A percentile compares a stretch with the other conserved stretches of the same genome.
Evolutionary conservation across 2,797 vertebrate genomes (phyloP).

Genomic region (Hypotaenidia philippensis): DNA sequence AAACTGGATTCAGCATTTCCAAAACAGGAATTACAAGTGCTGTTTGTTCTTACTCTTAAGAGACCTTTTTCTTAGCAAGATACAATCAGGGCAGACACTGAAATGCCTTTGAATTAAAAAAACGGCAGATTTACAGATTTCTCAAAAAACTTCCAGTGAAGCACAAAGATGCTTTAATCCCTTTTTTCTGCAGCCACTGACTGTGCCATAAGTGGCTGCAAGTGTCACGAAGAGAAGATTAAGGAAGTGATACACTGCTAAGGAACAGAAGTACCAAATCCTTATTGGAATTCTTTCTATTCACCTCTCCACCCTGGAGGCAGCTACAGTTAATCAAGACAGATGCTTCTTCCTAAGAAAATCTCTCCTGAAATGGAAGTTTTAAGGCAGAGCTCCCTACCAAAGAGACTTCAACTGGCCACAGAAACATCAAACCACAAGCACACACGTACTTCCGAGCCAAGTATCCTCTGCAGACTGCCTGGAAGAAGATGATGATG

Average conservation of each 20-base stretch:
- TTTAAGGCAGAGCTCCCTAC: neutral
- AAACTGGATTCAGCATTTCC: neutral
- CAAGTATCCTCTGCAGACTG: constrained; percentile 94
- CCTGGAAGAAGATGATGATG: constrained; percentile 98
- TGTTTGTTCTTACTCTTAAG: neutral
- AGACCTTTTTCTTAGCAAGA: neutral
- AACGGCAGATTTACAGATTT: neutral
- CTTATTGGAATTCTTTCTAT: no score
- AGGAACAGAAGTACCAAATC: neutral
- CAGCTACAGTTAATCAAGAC: neutral
- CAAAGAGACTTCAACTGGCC: neutral
- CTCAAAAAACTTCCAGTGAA: neutral
- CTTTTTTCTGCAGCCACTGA: neutral
- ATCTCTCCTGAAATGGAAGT: neutral
- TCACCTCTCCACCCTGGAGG: no score
- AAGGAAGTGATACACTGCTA: neutral
- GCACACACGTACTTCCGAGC: constrained; percentile 90
- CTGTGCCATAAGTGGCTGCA: neutral
- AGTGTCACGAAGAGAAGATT: neutral
- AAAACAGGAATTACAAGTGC: neutral
- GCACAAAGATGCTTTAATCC: neutral
- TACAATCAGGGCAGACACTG: neutral
- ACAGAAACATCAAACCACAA: fast-evolving
- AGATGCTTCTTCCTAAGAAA: neutral
- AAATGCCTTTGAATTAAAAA: neutral